Percentiles rank a stretch among this genome's conserved stretches.
phyloP scores from a whole-genome alignment of 2,888 invertebrate genomes.

The Amphipyra berbera region DNA sequence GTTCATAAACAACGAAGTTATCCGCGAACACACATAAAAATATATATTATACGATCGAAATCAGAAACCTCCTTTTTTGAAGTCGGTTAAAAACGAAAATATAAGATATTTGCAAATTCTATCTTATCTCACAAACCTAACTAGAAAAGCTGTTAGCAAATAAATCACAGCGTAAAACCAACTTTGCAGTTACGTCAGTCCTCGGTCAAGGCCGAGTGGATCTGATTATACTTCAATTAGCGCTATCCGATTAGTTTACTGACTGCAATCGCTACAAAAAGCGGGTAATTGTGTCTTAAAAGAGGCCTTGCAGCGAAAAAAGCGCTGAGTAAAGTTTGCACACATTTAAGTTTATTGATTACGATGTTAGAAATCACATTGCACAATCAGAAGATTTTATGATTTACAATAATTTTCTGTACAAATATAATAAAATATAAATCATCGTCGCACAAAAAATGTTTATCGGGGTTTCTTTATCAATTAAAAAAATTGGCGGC shows the following conservation, averaged over 20 bases:
- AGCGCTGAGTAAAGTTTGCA: conserved; percentile 12
- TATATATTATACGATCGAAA: too few species aligned
- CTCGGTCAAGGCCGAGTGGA: conserved; percentile 50
- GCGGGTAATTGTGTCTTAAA: conserved; percentile 25
- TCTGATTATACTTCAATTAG: conserved; percentile 57
- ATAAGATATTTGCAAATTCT: too few species aligned
- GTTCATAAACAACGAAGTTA: too few species aligned
- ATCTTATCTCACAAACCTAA: not conserved
- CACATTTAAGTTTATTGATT: conserved; percentile 5
- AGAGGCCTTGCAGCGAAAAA: conserved; percentile 24
- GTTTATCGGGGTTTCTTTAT: too few species aligned
- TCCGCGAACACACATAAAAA: too few species aligned
- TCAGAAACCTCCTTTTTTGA: too few species aligned
- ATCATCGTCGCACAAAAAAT: too few species aligned
- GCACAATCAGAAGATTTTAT: not conserved
- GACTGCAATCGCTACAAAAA: conserved; percentile 48
- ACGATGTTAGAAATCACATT: not conserved
- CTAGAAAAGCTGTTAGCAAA: conserved; percentile 29
- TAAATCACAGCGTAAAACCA: conserved; percentile 32
- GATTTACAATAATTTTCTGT: too few species aligned
- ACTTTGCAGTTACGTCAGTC: conserved; percentile 41
- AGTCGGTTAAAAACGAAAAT: too few species aligned
- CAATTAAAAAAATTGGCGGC: too few species aligned
- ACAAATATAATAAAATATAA: too few species aligned
- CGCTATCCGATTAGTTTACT: conserved; percentile 31